Evolutionary conservation across 2,113 vertebrate genomes (phyloP), one percentile per base, ranked within the genome.

Genomic region (Micromys minutus): DNA sequence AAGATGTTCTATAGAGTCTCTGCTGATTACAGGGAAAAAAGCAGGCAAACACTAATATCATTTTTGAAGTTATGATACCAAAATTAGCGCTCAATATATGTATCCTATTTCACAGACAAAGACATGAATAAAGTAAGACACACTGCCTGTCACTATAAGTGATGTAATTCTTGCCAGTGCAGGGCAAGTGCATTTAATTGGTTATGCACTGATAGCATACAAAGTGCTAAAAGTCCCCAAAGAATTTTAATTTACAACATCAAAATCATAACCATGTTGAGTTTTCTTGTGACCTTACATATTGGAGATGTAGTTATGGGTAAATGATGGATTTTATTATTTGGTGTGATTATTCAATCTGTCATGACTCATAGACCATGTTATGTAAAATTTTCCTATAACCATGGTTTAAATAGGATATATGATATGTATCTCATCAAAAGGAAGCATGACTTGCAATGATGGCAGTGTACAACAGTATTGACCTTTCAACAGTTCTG

Each of bases 401-500:
- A 81, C 17, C 26, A 79, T 85, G 55, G 61, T 94, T 71, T 72
- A 89, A 92, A 45, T 92, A 90, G 42, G 55, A 26, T 52, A 87
- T 93, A 89, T 93, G 93, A 80, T 63, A 91, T 47, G 42, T 77
- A 71, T 83, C 67, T 95, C 74, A 87, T 84, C 50, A 95, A 74
- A 94, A 95, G 63, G 7, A 52, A 93, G 13, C 31, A 72, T 57
- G 77, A 65, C 59, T 71, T 81, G 31, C 59, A 67, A 87, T 72
- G 89, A 91, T 63, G 94, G 93, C 59, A 76, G 81, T 90, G 77
- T 84, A 96, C 72, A 97, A 88, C 55, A n/a, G n/a, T n/a, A 89
- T 1, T 96, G 94, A 94, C 86, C 90, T 97, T 97, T 97, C 88
- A 81, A 61, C 26, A 61, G 85, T 88, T 79, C 74, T 11, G 52